These are phyloP conservation scores for Donacobius atricapilla DNA, from an alignment of 2,113 vertebrate species.

Conservation along the genomic window DNA sequence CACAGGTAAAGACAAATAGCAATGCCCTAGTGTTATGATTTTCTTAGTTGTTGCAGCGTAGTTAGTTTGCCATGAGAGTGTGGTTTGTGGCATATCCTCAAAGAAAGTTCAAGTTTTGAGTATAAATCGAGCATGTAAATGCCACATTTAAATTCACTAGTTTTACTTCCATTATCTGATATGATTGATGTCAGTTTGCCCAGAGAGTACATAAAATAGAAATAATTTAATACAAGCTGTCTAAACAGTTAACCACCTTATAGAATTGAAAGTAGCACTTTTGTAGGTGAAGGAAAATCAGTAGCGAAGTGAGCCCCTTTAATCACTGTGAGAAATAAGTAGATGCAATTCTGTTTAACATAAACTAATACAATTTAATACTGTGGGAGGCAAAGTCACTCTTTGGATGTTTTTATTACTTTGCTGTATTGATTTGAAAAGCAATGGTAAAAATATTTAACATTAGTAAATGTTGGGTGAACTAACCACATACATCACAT, in stretches of 20 bases:
- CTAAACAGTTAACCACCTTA: neutral
- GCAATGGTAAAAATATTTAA: neutral
- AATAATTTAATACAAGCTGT: neutral
- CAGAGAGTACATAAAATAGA: neutral
- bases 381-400: neutral
- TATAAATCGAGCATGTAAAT: neutral
- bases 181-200: neutral
- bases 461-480: neutral
- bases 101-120: neutral
- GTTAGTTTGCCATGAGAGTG: too few species aligned
- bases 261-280: neutral
- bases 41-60: neutral
- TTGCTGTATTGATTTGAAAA: constrained; percentile 1
- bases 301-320: neutral
- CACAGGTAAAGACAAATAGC: constrained; percentile 74
- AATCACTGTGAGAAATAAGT: neutral
- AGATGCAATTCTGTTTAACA: neutral
- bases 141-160: neutral
- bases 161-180: neutral
- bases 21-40: neutral
- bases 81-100: neutral
- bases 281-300: neutral
- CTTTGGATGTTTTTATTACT: neutral
- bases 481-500: neutral
- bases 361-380: neutral